These are phyloP conservation scores for Schizothorax lantsangensis DNA, from an alignment of 2,797 vertebrate species.

Conservation along the genomic window DNA sequence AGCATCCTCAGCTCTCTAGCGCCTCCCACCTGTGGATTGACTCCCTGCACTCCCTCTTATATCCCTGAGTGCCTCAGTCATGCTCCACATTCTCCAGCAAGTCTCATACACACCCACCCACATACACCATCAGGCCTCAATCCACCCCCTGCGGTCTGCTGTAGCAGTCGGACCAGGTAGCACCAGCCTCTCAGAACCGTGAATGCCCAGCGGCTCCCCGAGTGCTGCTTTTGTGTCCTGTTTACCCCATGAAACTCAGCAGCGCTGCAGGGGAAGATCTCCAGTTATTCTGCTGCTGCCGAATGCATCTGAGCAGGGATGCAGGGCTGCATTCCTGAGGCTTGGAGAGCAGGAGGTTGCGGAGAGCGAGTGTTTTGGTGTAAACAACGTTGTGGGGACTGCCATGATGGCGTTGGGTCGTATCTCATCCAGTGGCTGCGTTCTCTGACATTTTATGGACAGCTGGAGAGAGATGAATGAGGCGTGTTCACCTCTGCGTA, in stretches of 20 bases:
- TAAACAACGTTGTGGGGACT: slow-evolving; percentile 58
- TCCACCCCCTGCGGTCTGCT: slow-evolving; percentile 48
- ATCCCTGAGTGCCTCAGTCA: slow-evolving; percentile 20
- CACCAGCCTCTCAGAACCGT: slow-evolving; percentile 66
- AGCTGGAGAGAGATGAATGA: slow-evolving; percentile 35
- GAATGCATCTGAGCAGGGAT: slow-evolving; percentile 53
- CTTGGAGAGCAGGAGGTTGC: slow-evolving; percentile 53
- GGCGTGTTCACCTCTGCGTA: slow-evolving; percentile 8
- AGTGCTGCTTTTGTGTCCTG: slow-evolving; percentile 64
- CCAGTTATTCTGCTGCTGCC: neutral
- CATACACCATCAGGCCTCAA: slow-evolving; percentile 44
- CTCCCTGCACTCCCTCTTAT: slow-evolving; percentile 16
- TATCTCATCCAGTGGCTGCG: slow-evolving; percentile 37
- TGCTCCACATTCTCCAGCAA: slow-evolving; percentile 27
- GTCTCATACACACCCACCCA: slow-evolving; percentile 36
- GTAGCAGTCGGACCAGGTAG: slow-evolving; percentile 53
- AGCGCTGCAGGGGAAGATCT: slow-evolving; percentile 63
- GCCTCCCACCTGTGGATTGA: slow-evolving; percentile 43
- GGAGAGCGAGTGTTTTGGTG: slow-evolving; percentile 58
- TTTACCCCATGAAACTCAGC: slow-evolving; percentile 65
- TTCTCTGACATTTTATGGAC: slow-evolving; percentile 49
- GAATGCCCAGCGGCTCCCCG: slow-evolving; percentile 67
- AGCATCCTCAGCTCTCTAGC: slow-evolving; percentile 48
- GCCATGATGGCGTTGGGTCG: slow-evolving; percentile 51
- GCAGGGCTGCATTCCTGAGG: slow-evolving; percentile 63